These are phyloP conservation scores for Caenorhabditis latens DNA, from an alignment of 1,140 invertebrate genomes.

Conservation along the genomic window DNA sequence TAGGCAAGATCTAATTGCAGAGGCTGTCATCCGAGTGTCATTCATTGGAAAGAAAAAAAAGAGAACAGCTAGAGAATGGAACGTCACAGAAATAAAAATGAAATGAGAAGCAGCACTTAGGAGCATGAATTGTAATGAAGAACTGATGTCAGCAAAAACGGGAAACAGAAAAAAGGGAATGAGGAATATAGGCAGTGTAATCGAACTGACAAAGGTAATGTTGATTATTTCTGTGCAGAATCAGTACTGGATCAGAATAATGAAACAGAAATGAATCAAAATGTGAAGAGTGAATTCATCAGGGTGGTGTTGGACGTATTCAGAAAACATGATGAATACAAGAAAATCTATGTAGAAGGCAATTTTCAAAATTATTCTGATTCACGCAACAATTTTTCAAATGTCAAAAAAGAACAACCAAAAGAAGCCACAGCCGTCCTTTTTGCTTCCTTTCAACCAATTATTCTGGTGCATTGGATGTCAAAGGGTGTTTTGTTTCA, in stretches of 20 bases:
- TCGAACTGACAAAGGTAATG: no score
- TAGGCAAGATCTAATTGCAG: constrained; percentile 48
- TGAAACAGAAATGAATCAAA: no score
- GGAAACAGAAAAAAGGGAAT: background rate
- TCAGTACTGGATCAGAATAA: no score
- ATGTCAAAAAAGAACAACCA: constrained; percentile 3
- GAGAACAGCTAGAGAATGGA: constrained; percentile 28
- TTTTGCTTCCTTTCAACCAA: constrained; percentile 19
- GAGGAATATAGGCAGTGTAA: no score
- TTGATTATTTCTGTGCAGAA: no score
- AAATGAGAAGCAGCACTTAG: constrained; percentile 24
- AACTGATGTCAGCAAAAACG: background rate
- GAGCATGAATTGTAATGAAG: constrained; percentile 22
- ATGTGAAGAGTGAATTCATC: no score
- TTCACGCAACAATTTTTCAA: no score
- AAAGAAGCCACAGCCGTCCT: background rate
- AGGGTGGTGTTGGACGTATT: no score
- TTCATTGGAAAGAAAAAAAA: background rate
- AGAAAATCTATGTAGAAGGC: no score
- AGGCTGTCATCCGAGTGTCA: constrained; percentile 46
- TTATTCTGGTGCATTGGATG: constrained; percentile 37
- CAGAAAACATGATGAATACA: no score
- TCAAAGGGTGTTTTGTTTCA: constrained; percentile 40
- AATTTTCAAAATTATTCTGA: no score
- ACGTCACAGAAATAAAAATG: constrained; percentile 5